These are phyloP conservation scores for Trachelus troglodyta DNA, from an alignment of 2,888 invertebrate species.

Conservation along the genomic window DNA sequence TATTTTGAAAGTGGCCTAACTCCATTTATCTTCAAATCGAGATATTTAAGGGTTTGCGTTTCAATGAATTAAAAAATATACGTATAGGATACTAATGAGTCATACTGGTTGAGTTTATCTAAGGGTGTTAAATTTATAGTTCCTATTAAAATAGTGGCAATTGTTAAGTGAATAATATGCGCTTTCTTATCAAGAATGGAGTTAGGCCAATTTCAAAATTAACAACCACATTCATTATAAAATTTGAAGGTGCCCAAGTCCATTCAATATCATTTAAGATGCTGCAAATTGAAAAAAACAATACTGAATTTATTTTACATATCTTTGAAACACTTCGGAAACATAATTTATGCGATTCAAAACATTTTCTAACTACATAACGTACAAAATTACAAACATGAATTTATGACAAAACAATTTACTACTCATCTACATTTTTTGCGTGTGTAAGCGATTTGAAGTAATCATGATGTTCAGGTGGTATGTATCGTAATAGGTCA, in stretches of 20 bases:
- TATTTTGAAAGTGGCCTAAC: neutral
- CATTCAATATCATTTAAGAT: conserved; percentile 35
- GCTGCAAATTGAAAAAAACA: conserved; percentile 20
- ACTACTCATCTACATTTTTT: conserved; percentile 18
- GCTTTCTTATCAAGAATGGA: neutral
- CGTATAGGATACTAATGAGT: conserved; percentile 26
- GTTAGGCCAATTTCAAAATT: conserved; percentile 27
- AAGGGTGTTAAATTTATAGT: conserved; percentile 14
- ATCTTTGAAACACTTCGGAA: conserved; percentile 16
- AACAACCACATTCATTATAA: conserved; percentile 33
- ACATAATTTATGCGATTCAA: conserved; percentile 22
- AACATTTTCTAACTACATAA: conserved; percentile 26
- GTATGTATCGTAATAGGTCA: conserved; percentile 31
- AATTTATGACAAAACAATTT: conserved; percentile 19
- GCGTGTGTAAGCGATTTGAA: conserved; percentile 19
- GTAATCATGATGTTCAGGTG: conserved; percentile 19
- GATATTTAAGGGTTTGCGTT: conserved; percentile 31
- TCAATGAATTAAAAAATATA: conserved; percentile 32
- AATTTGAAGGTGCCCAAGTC: conserved; percentile 36
- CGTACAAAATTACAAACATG: too few relatives aligned
- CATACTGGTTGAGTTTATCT: conserved; percentile 24
- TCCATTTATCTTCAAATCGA: conserved; percentile 30
- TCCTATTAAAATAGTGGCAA: conserved; percentile 17
- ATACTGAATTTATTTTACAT: conserved; percentile 21
- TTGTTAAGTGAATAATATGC: conserved; percentile 15